These are phyloP conservation scores for Microchirus variegatus DNA, from an alignment of 2,797 vertebrate genomes.

Conservation along the genomic window DNA sequence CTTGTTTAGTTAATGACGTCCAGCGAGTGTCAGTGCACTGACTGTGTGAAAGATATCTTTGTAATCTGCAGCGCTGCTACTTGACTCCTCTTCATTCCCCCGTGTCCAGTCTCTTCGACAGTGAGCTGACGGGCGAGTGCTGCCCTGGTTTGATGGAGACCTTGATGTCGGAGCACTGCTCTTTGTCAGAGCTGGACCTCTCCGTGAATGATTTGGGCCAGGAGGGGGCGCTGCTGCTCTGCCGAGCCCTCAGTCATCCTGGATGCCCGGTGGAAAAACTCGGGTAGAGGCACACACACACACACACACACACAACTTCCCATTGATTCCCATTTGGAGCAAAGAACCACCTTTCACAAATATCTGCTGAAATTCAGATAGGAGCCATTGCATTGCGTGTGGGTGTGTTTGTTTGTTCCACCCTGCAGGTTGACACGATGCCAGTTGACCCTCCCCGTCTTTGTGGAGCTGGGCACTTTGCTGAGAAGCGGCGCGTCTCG, in stretches of 20 bases:
- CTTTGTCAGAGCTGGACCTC: constrained; percentile 83
- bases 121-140: constrained; percentile 68
- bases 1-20: not conserved
- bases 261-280: constrained; percentile 78
- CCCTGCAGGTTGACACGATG: constrained; percentile 81
- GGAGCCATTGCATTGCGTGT: too few species aligned
- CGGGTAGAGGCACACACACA: constrained; percentile 40
- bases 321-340: not conserved
- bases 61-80: too few species aligned
- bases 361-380: not conserved
- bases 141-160: constrained; percentile 71
- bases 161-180: constrained; percentile 74
- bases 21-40: not conserved
- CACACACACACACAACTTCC: too few species aligned
- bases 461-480: constrained; percentile 75
- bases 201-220: constrained; percentile 84
- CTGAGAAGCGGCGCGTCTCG: constrained; percentile 72
- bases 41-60: too few species aligned
- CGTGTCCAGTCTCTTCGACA: constrained; percentile 75
- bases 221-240: constrained; percentile 79
- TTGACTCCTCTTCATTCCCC: not conserved
- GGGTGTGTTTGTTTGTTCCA: constrained; percentile 1
- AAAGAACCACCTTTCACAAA: constrained; percentile 15
- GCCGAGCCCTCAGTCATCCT: constrained; percentile 75
- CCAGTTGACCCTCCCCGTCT: constrained; percentile 74